These are phyloP conservation scores for Opisthograptis luteolata DNA, from an alignment of 2,888 invertebrate species.

Conservation along the genomic window DNA sequence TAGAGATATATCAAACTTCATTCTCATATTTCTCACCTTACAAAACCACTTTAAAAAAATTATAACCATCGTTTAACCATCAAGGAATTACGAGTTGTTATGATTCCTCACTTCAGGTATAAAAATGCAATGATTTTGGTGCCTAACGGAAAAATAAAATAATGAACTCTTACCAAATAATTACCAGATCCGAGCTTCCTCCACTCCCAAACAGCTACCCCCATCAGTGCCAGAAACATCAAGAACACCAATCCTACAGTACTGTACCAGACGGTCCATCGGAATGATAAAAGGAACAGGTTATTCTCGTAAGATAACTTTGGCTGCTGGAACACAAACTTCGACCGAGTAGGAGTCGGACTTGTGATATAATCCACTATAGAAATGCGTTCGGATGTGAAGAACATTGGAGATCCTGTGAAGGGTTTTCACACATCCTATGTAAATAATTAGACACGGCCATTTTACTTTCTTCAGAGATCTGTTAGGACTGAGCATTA, in stretches of 20 bases:
- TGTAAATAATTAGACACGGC: too few species aligned
- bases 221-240: constrained; percentile 65
- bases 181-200: constrained; percentile 46
- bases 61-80: too few species aligned
- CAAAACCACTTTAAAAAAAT: too few species aligned
- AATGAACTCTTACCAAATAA: constrained; percentile 34
- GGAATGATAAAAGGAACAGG: constrained; percentile 88
- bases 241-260: constrained; percentile 74
- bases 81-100: too few species aligned
- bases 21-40: too few species aligned
- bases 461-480: too few species aligned
- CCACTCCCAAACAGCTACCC: constrained; percentile 74
- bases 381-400: constrained; percentile 85
- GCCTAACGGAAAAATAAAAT: not conserved
- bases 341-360: constrained; percentile 87
- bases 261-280: constrained; percentile 86
- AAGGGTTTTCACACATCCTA: too few species aligned
- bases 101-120: too few species aligned
- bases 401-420: constrained; percentile 86
- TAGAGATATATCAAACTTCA: not conserved
- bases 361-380: constrained; percentile 87
- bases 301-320: constrained; percentile 89
- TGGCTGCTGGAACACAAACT: constrained; percentile 89
- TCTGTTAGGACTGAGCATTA: too few species aligned
- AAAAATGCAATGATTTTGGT: too few species aligned